These are phyloP conservation scores for Whitmania pigra DNA, from an alignment of 1,140 invertebrate genomes.

Conservation along the genomic window DNA sequence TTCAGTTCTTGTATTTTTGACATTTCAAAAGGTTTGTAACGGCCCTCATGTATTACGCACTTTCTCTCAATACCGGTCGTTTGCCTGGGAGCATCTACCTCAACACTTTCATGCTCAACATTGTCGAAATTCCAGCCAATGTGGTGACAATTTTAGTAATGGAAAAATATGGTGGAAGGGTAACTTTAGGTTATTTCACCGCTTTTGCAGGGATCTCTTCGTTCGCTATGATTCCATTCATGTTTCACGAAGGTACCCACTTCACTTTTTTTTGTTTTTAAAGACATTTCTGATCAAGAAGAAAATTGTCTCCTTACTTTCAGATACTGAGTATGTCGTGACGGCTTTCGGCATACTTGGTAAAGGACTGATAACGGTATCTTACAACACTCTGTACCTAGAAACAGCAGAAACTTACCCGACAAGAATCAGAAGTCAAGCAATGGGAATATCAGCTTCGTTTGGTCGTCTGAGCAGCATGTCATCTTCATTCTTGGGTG, in stretches of 20 bases:
- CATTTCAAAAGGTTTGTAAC: constrained; percentile 7
- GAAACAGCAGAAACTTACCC: constrained; percentile 69
- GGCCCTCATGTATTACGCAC: constrained; percentile 16
- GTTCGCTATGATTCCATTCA: constrained; percentile 18
- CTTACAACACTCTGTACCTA: constrained; percentile 74
- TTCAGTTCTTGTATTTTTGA: too few species aligned
- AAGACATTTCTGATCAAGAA: too few species aligned
- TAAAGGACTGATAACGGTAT: constrained; percentile 46
- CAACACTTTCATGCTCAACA: constrained; percentile 11
- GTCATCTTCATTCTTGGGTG: constrained; percentile 47
- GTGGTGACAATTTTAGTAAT: constrained; percentile 5
- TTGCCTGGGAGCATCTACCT: constrained; percentile 16
- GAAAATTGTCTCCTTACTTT: background rate
- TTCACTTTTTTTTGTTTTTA: too few species aligned
- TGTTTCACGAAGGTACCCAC: background rate
- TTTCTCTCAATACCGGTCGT: constrained; percentile 14
- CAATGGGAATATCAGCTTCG: constrained; percentile 61
- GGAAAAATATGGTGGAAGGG: background rate
- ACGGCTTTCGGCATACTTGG: background rate
- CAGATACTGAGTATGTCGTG: background rate
- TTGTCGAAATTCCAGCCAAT: constrained; percentile 18
- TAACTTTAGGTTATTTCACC: background rate
- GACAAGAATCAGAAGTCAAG: constrained; percentile 58
- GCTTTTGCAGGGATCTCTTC: background rate
- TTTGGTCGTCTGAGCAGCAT: constrained; percentile 62